Evolutionary conservation across 2,113 vertebrate species (phyloP).

Genomic region (Silurus asotus): DNA sequence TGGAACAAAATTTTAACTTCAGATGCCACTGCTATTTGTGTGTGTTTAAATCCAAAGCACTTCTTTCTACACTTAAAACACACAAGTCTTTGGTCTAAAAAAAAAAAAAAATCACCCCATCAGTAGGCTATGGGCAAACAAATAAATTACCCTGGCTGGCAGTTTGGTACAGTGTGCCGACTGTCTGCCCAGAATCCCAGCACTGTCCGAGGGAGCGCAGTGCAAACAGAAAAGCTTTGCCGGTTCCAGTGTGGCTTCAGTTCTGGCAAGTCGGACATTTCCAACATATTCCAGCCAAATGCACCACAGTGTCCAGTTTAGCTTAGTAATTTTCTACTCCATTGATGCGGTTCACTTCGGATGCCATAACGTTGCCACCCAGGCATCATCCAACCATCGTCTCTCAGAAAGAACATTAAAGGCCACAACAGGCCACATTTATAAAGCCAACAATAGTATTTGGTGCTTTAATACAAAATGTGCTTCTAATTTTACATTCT

Average conservation of each 20-base stretch:
- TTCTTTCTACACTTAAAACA: constrained; percentile 32
- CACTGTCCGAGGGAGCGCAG: constrained; percentile 27
- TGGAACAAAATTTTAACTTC: neutral
- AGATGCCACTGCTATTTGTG: constrained; percentile 14
- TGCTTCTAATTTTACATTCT: neutral
- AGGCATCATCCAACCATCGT: neutral
- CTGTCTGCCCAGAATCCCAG: constrained; percentile 38
- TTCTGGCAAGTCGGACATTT: neutral
- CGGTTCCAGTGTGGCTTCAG: constrained; percentile 40
- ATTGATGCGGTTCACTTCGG: neutral
- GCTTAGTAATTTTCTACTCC: neutral
- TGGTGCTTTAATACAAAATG: neutral
- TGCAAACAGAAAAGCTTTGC: constrained; percentile 40
- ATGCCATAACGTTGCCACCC: constrained; percentile 1
- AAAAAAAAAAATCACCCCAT: constrained; percentile 36
- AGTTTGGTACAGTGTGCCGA: constrained; percentile 41
- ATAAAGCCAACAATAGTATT: neutral
- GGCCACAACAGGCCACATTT: neutral
- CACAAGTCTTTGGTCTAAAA: constrained; percentile 31
- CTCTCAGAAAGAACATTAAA: neutral
- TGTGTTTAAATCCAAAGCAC: constrained; percentile 1
- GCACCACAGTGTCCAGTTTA: neutral
- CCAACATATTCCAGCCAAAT: constrained; percentile 10
- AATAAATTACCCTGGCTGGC: constrained; percentile 42
- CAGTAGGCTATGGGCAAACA: constrained; percentile 37